Evolutionary conservation across 2,888 invertebrate genomes (phyloP).

Genomic region (Heliconius hortense): DNA sequence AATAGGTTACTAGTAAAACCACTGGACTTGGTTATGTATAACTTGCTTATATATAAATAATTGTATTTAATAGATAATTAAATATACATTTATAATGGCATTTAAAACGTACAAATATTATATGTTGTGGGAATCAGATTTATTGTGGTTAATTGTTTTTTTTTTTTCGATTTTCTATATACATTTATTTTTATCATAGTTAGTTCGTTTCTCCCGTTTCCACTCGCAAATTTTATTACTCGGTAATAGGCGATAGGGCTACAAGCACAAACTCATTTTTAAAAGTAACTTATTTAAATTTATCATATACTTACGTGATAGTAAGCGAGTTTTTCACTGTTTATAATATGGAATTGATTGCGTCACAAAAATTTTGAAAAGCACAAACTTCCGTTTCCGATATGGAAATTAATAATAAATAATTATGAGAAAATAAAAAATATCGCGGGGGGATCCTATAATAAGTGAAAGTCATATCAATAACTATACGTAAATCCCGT

Average conservation of each 20-base stretch:
- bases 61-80: background rate
- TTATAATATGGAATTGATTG: slow-evolving; percentile 32
- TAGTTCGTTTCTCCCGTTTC: background rate
- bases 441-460: slow-evolving; percentile 48
- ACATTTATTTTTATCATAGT: slow-evolving; percentile 1
- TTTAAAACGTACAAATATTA: slow-evolving; percentile 22
- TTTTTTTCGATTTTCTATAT: background rate
- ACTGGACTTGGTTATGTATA: slow-evolving; percentile 22
- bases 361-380: slow-evolving; percentile 26
- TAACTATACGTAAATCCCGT: slow-evolving; percentile 75
- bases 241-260: slow-evolving; percentile 13
- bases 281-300: slow-evolving; percentile 25
- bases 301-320: background rate
- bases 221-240: background rate
- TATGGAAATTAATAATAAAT: background rate
- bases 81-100: slow-evolving; percentile 13
- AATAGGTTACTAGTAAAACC: slow-evolving; percentile 25
- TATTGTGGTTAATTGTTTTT: background rate
- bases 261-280: slow-evolving; percentile 19
- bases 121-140: slow-evolving; percentile 1
- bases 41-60: slow-evolving; percentile 10
- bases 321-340: slow-evolving; percentile 21
- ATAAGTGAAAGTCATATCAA: slow-evolving; percentile 73
- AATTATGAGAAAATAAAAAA: background rate
- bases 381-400: slow-evolving; percentile 8